Evolutionary conservation across 1,140 invertebrate genomes (phyloP).

Genomic region (Megathymus violae): DNA sequence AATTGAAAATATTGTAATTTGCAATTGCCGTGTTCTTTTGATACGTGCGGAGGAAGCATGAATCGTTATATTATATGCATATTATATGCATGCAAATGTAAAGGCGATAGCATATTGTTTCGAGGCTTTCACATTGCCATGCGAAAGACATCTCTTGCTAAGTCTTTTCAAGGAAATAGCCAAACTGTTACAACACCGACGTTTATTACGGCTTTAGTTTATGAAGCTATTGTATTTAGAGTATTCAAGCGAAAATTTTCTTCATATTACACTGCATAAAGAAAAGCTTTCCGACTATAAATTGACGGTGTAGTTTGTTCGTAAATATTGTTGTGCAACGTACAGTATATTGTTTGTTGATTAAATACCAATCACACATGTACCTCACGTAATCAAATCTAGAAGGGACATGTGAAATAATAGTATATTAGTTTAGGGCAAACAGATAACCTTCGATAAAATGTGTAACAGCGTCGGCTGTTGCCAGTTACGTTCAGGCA

Average conservation of each 20-base stretch:
- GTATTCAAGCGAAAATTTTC: constrained; percentile 23
- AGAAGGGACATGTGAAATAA: too few relatives aligned
- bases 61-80: too few relatives aligned
- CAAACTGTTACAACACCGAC: constrained; percentile 37
- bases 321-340: too few relatives aligned
- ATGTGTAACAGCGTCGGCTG: neutral
- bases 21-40: constrained; percentile 38
- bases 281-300: constrained; percentile 8
- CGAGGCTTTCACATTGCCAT: constrained; percentile 65
- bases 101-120: constrained; percentile 67
- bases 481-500: too few relatives aligned
- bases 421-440: too few relatives aligned
- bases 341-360: too few relatives aligned
- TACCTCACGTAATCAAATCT: too few relatives aligned
- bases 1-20: constrained; percentile 33
- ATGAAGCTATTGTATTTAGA: constrained; percentile 42
- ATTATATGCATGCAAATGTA: constrained; percentile 64
- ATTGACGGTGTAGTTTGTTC: neutral
- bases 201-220: constrained; percentile 43
- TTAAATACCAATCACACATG: too few relatives aligned
- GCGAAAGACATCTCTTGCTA: constrained; percentile 37
- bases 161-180: constrained; percentile 45
- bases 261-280: constrained; percentile 22
- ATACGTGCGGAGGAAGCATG: constrained; percentile 51
- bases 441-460: too few relatives aligned